These are phyloP conservation scores for Gymnoscopelus microlampas DNA, from an alignment of 2,797 vertebrate genomes.

Conservation along the genomic window DNA sequence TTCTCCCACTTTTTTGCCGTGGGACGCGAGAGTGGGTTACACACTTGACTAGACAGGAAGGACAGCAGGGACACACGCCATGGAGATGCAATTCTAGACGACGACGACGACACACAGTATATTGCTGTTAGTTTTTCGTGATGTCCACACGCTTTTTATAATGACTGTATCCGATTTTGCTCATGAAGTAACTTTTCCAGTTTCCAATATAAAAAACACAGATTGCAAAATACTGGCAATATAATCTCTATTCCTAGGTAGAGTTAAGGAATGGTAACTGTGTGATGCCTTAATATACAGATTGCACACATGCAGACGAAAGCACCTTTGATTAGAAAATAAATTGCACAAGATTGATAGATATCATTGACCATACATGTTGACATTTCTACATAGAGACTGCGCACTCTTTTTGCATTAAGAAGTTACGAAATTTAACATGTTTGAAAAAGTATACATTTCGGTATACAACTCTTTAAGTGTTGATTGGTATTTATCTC, in stretches of 20 bases:
- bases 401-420: constrained; percentile 63
- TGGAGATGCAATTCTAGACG: constrained; percentile 42
- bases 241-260: constrained; percentile 62
- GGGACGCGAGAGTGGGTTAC: constrained; percentile 11
- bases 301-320: constrained; percentile 78
- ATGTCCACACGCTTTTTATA: constrained; percentile 56
- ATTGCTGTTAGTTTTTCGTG: constrained; percentile 77
- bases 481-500: constrained; percentile 58
- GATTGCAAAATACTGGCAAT: constrained; percentile 66
- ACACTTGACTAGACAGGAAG: constrained; percentile 13
- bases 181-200: constrained; percentile 46
- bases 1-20: constrained; percentile 17
- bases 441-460: constrained; percentile 58
- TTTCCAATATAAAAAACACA: constrained; percentile 66
- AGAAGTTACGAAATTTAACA: constrained; percentile 59
- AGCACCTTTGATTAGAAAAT: constrained; percentile 78
- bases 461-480: constrained; percentile 63
- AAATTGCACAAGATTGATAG: constrained; percentile 73
- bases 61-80: constrained; percentile 43
- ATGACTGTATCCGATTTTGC: constrained; percentile 50
- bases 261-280: constrained; percentile 49
- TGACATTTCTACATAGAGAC: constrained; percentile 70
- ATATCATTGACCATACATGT: constrained; percentile 66
- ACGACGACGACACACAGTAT: constrained; percentile 64
- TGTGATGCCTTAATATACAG: constrained; percentile 66